Conservation (phyloP, 2,797 vertebrate genomes). For the Scarus forsteni region DNA sequence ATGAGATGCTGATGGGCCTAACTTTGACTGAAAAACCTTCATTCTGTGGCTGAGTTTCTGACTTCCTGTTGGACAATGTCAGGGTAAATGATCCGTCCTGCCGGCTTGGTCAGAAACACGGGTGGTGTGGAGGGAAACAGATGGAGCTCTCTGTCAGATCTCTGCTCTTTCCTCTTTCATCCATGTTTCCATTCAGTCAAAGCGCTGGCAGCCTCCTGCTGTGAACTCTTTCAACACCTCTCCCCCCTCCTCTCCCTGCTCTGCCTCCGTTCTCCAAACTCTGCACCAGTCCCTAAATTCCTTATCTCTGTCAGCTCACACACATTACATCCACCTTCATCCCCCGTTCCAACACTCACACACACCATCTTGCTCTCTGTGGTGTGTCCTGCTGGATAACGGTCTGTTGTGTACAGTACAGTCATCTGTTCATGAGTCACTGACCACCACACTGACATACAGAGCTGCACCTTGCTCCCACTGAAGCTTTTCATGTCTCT, state of each 20-base stretch:
- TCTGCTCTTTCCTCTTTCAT: conserved; percentile 50
- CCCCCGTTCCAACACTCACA: conserved; percentile 16
- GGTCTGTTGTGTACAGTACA: conserved; percentile 71
- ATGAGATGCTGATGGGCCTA: conserved; percentile 2
- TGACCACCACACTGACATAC: conserved; percentile 41
- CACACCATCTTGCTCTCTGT: conserved; percentile 32
- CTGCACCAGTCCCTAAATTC: conserved; percentile 25
- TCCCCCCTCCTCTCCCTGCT: conserved; percentile 20
- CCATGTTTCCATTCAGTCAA: conserved; percentile 49
- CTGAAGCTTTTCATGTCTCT: conserved; percentile 34
- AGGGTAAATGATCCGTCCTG: conserved; percentile 57
- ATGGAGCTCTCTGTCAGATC: conserved; percentile 74
- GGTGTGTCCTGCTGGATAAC: conserved; percentile 61
- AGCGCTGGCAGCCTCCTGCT: conserved; percentile 28
- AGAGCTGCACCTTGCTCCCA: conserved; percentile 33
- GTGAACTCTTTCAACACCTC: conserved; percentile 40
- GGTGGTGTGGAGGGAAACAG: conserved; percentile 68
- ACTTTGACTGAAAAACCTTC: conserved; percentile 36
- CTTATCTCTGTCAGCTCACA: conserved; percentile 1
- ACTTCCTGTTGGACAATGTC: conserved; percentile 58
- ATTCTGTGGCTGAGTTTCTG: conserved; percentile 37
- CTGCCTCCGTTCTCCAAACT: conserved; percentile 25
- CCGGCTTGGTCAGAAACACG: conserved; percentile 58
- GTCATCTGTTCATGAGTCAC: conserved; percentile 82
- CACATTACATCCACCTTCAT: conserved; percentile 9